Percentiles rank a stretch among this genome's conserved stretches.
These are phyloP conservation scores for Eupelmus urozonus DNA, from an alignment of 2,888 invertebrate genomes.

Conservation along the genomic window DNA sequence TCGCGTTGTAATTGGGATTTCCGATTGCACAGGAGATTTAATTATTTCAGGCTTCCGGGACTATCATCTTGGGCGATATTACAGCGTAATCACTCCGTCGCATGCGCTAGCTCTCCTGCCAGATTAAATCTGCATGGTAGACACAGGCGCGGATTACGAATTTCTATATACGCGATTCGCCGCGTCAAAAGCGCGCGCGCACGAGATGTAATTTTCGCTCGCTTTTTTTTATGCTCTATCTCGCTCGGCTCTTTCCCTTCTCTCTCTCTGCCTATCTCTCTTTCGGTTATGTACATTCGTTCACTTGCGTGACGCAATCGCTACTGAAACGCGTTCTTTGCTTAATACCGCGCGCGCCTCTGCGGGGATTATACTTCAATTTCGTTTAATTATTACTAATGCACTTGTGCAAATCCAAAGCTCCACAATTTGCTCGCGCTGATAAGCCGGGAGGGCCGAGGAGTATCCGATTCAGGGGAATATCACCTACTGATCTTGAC, in stretches of 20 bases:
- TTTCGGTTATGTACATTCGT: background rate
- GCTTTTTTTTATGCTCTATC: conserved; percentile 3
- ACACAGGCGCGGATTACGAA: conserved; percentile 61
- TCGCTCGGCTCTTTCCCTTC: background rate
- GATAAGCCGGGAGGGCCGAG: too few species aligned
- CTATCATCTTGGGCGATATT: conserved; percentile 67
- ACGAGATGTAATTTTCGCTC: conserved; percentile 42
- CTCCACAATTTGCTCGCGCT: too few species aligned
- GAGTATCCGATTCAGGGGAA: background rate
- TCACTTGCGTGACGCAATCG: background rate
- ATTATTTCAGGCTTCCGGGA: conserved; percentile 68
- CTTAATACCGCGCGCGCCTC: too few species aligned
- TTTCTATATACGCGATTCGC: conserved; percentile 59
- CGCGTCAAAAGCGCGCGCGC: conserved; percentile 5
- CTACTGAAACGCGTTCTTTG: too few species aligned
- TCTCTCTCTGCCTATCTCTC: background rate
- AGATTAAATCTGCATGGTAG: conserved; percentile 64
- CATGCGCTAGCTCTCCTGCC: conserved; percentile 29
- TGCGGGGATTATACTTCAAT: too few species aligned
- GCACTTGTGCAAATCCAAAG: too few species aligned
- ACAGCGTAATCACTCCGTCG: conserved; percentile 66
- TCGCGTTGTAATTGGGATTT: conserved; percentile 56
- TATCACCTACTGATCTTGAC: conserved; percentile 35
- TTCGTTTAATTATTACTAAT: too few species aligned
- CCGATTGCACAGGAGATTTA: conserved; percentile 64